Conservation (phyloP, 2,888 invertebrate species). For the Aromia moschata region DNA sequence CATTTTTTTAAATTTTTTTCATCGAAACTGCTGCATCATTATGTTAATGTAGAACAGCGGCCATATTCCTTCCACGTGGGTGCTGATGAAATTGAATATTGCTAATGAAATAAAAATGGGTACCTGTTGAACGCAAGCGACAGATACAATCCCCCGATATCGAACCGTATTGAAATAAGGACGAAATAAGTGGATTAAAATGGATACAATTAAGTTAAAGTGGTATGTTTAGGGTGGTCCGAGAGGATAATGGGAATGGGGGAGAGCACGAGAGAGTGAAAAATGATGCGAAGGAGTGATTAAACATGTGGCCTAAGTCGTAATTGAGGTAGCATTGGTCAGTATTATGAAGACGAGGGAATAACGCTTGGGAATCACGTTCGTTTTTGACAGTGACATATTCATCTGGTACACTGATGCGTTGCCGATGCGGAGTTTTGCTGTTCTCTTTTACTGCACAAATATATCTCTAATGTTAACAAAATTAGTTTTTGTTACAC, state of each 20-base stretch:
- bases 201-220: slow-evolving; percentile 13
- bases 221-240: slow-evolving; percentile 9
- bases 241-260: slow-evolving; percentile 4
- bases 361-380: slow-evolving; percentile 40
- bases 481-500: neutral
- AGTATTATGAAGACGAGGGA: slow-evolving; percentile 41
- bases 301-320: slow-evolving; percentile 39
- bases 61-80: too few relatives aligned
- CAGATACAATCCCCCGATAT: neutral
- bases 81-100: too few relatives aligned
- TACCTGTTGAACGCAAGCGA: neutral
- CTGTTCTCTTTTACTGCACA: neutral
- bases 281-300: slow-evolving; percentile 40
- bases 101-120: too few relatives aligned
- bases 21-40: too few relatives aligned
- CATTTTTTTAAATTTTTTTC: too few relatives aligned
- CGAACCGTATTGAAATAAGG: slow-evolving; percentile 3
- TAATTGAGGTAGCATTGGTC: slow-evolving; percentile 42
- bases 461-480: neutral
- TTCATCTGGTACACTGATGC: slow-evolving; percentile 36
- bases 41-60: too few relatives aligned
- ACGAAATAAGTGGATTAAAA: slow-evolving; percentile 13
- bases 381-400: slow-evolving; percentile 47
- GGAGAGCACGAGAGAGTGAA: slow-evolving; percentile 30
- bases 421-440: slow-evolving; percentile 14